phyloP scores from a whole-genome alignment of 37 sponge, comb jelly and placozoan species.

The Oscarella lobularis region DNA sequence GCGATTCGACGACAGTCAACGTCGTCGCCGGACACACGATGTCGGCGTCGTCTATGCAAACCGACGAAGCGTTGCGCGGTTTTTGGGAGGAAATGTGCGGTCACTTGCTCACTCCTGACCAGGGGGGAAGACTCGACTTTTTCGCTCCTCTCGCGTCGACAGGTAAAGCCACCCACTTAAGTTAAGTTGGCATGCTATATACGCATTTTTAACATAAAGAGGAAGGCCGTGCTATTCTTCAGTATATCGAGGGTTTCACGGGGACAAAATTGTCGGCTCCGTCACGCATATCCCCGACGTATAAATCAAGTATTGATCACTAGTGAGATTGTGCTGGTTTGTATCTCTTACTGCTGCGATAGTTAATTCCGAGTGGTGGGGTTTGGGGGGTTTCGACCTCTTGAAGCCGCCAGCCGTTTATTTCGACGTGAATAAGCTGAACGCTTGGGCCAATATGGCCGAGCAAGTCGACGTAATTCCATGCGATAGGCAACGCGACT shows the following conservation, averaged over 20 bases:
- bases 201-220: neutral
- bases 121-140: constrained; percentile 3
- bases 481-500: neutral
- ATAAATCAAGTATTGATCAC: neutral
- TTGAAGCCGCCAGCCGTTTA: neutral
- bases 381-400: neutral
- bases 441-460: neutral
- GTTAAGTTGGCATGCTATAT: neutral
- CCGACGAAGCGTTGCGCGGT: neutral
- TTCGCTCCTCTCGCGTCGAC: constrained; percentile 3
- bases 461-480: neutral
- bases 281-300: neutral
- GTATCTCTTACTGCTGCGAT: neutral
- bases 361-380: neutral
- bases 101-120: neutral
- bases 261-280: neutral
- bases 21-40: neutral
- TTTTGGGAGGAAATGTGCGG: neutral
- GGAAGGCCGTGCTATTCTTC: neutral
- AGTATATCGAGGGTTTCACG: neutral
- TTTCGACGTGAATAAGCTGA: neutral
- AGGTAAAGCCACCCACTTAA: neutral
- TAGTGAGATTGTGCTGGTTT: neutral
- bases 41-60: neutral
- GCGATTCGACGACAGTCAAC: neutral